Base-by-base conservation (phyloP, 2,797 vertebrate species). In the Poeciliopsis gracilis region DNA sequence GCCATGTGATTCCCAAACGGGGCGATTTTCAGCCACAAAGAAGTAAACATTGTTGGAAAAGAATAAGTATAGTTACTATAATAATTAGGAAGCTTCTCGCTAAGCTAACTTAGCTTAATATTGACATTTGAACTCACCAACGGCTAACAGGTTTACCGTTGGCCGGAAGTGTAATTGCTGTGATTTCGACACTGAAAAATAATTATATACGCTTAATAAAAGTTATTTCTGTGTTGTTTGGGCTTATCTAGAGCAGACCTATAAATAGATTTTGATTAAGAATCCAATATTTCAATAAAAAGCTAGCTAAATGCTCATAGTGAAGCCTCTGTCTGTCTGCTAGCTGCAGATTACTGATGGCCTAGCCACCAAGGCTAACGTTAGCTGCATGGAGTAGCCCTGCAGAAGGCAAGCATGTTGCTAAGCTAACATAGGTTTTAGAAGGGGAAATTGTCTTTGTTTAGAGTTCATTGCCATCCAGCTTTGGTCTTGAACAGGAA, bases 401-500 rank as follows among this genome's bases (percentile, higher is more conserved):
- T 18, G 57, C 20, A 30, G 15, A 4, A 55, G 38, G 20, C 49
- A 36, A 41, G 30, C 10, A 15, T 43, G n/a, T 47, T 43, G 23
- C 53, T 49, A 45, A 77, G 75, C 30, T 72, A 75, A 33, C 28
- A 20, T 23, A 45, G 15, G 25, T 41, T n/a, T 66, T 20, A 47
- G 25, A 9, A 33, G 59, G 23, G 28, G 15, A 61, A 16, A 61
- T 33, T 59, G 5, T 12, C 13, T 33, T 73, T 13, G 46, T 11
- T 20, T 72, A 55, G 18, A 15, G 25, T 71, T 3, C 72, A 25
- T 36, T 72, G 72, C 9, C 46, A 28, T 20, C 15, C 41, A 61
- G n/a, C 53, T 25, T 12, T 45, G 36, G 4, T 53, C 9, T 72
- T 41, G 55, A 12, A 73, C 78, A 85, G 77, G 59, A 73, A 96